Conservation (phyloP, 2,888 invertebrate species). For the Andrena haemorrhoa region DNA sequence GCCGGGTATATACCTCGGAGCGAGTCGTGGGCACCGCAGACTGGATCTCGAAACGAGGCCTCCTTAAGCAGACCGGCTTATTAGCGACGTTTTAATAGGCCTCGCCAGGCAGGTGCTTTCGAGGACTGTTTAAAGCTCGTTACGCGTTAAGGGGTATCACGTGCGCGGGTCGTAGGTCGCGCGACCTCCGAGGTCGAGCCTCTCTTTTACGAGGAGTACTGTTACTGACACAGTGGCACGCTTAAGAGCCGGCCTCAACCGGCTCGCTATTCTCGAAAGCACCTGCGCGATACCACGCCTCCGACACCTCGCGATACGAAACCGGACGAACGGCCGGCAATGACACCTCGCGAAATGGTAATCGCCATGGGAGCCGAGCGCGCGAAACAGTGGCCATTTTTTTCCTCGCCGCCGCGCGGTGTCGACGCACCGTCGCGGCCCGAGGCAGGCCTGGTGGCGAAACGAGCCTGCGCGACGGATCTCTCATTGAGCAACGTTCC, state of each 20-base stretch:
- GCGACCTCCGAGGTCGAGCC: constrained; percentile 69
- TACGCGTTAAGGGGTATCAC: constrained; percentile 66
- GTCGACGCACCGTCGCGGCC: constrained; percentile 27
- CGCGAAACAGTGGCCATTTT: constrained; percentile 30
- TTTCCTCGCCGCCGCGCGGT: constrained; percentile 17
- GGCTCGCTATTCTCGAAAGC: constrained; percentile 65
- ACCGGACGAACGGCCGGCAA: constrained; percentile 39
- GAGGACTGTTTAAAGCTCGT: constrained; percentile 63
- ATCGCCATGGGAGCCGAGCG: constrained; percentile 10
- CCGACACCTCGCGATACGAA: constrained; percentile 37
- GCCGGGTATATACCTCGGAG: background rate
- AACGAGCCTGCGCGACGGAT: constrained; percentile 52
- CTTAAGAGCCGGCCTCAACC: constrained; percentile 71
- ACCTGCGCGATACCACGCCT: constrained; percentile 63
- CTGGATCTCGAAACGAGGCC: constrained; percentile 9
- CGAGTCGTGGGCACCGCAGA: background rate
- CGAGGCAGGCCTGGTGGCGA: constrained; percentile 32
- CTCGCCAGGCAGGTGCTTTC: constrained; percentile 58
- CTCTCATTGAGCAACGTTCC: constrained; percentile 44
- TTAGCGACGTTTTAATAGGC: constrained; percentile 42
- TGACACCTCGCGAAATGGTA: constrained; percentile 40
- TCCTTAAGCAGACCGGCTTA: constrained; percentile 13
- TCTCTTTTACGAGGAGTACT: constrained; percentile 79
- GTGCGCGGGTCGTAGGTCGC: constrained; percentile 67
- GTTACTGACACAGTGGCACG: constrained; percentile 83